Base-by-base conservation (phyloP, 2,888 invertebrate genomes). In the Drosophila quinaria region DNA sequence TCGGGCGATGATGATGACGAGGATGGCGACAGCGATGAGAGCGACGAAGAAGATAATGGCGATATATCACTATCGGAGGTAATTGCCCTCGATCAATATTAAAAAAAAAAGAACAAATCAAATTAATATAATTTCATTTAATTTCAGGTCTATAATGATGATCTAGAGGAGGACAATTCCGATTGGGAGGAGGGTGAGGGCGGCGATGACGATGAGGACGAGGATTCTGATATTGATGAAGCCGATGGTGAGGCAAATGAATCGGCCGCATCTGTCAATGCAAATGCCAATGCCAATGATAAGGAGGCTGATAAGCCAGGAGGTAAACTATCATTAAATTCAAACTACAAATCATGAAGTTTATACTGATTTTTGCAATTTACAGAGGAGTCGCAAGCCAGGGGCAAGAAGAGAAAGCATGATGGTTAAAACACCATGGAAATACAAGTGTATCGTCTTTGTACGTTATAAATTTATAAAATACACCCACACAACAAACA, bases 391-490 rank as follows among this genome's bases (percentile, higher is more conserved):
- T 93, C 93, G 78, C 90, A 95, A 81, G 94, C 94, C 68, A 93
- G 95, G 92, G 95, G 95, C 85, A 95, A 95, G 93, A 96, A 95
- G 91, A 94, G 95, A 94, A 96, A 96, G 94, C 94, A 94, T 90
- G 95, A 95, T 91, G 95, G 92, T 90, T 93, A 93, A 91, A 73
- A 17, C 25, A 54, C 47, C 9, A 44, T 47, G 22, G 47, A 69
- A 73, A 72, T 64, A 63, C 58, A 82, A 73, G 67, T 84, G 84
- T 79, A 82, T 81, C 87, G 83, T 85, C 80, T 69, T 83, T 81
- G 90, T 78, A 56, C 89, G 81, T 78, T 90, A 88, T 83, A 90
- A 82, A 85, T 70, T 88, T 60, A 85, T 88, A 77, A 65, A 59
- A 64, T 41, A 70, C 60, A 79, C 56, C 49, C 33, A 77, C 51